phyloP scores from a whole-genome alignment of 2,888 invertebrate genomes.

The Plagiodera versicolora region DNA sequence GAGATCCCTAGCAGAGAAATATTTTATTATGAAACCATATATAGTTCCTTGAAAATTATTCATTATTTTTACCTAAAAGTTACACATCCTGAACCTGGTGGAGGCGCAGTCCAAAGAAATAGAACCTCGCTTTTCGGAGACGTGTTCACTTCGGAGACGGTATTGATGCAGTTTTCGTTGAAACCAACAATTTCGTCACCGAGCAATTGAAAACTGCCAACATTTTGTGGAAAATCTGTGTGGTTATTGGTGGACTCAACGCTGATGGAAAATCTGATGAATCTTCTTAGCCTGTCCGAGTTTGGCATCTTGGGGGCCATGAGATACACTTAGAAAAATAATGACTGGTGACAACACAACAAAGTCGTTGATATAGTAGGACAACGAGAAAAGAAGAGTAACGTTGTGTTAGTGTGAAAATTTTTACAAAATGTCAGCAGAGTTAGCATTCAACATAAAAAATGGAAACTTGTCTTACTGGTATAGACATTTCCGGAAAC shows the following conservation, averaged over 20 bases:
- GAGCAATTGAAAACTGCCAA: slow-evolving; percentile 73
- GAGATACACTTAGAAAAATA: slow-evolving; percentile 35
- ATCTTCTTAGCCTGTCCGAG: slow-evolving; percentile 63
- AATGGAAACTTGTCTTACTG: no score
- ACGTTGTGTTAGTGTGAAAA: no score
- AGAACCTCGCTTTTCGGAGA: slow-evolving; percentile 81
- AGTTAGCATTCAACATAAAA: no score
- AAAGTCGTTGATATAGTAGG: no score
- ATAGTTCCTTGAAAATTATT: no score
- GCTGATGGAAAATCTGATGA: slow-evolving; percentile 77
- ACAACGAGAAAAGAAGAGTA: no score
- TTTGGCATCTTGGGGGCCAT: slow-evolving; percentile 56
- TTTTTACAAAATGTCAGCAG: no score
- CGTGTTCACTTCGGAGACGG: slow-evolving; percentile 78
- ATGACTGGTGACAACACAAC: no score
- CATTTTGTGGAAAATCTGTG: slow-evolving; percentile 58
- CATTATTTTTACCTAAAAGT: slow-evolving; percentile 68
- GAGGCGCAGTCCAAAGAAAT: slow-evolving; percentile 90
- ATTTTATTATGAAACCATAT: no score
- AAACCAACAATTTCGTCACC: slow-evolving; percentile 67
- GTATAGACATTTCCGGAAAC: slow-evolving; percentile 82
- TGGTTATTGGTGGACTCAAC: slow-evolving; percentile 65
- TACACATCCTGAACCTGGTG: slow-evolving; percentile 82
- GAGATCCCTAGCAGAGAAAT: no score
- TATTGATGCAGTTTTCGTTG: slow-evolving; percentile 82